These are phyloP conservation scores for Drusus annulatus DNA, from an alignment of 1,140 invertebrate species.

Conservation along the genomic window DNA sequence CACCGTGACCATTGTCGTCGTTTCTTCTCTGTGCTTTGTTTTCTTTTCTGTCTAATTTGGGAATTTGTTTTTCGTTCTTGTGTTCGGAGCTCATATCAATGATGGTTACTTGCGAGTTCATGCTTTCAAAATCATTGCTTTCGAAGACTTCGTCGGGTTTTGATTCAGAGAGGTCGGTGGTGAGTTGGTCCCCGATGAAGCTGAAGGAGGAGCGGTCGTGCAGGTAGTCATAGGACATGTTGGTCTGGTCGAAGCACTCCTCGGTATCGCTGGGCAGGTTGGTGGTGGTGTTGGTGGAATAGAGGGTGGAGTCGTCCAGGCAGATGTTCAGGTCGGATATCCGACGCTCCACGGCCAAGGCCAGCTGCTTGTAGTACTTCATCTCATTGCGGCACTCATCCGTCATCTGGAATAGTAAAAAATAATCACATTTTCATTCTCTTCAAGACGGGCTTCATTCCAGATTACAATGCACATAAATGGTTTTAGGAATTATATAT, in stretches of 20 bases:
- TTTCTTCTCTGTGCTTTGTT: neutral
- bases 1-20: neutral
- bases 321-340: constrained; percentile 62
- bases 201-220: constrained; percentile 19
- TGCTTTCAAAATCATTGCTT: constrained; percentile 52
- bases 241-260: constrained; percentile 50
- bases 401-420: constrained; percentile 68
- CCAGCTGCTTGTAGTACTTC: constrained; percentile 75
- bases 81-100: constrained; percentile 50
- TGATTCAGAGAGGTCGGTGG: constrained; percentile 9
- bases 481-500: too few relatives aligned
- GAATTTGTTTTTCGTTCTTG: neutral
- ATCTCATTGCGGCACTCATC: constrained; percentile 75
- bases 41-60: neutral
- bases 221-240: constrained; percentile 44
- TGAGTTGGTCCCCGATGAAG: neutral
- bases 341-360: constrained; percentile 73
- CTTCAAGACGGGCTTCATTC: too few relatives aligned
- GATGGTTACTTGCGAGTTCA: constrained; percentile 57
- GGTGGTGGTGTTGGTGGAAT: constrained; percentile 49
- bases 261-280: constrained; percentile 52
- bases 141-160: constrained; percentile 17
- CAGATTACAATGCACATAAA: too few relatives aligned
- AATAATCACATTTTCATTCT: neutral
- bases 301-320: constrained; percentile 50